Evolutionary conservation across 2,888 invertebrate genomes (phyloP).

Genomic region (Ectemnius continuus): DNA sequence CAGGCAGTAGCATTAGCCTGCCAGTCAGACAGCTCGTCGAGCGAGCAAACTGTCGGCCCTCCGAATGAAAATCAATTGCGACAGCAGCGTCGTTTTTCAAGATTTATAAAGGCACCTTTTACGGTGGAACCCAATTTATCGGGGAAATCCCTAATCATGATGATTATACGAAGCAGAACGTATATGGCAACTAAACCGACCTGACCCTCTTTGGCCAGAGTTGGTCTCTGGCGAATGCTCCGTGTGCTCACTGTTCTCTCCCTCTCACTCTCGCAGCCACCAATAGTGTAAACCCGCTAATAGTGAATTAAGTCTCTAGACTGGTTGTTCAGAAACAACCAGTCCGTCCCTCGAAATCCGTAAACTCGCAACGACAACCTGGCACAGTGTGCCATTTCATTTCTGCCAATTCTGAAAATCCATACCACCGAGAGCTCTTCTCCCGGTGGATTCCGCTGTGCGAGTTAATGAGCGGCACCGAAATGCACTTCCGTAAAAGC

Average conservation of each 20-base stretch:
- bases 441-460: conserved; percentile 29
- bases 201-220: conserved; percentile 30
- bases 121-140: conserved; percentile 36
- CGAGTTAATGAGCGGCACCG: conserved; percentile 45
- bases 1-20: not conserved
- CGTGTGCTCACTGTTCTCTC: not conserved
- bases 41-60: not conserved
- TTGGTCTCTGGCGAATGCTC: conserved; percentile 30
- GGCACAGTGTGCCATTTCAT: conserved; percentile 41
- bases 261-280: conserved; percentile 18
- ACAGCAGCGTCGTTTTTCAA: conserved; percentile 7
- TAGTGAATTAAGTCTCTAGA: conserved; percentile 29
- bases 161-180: conserved; percentile 42
- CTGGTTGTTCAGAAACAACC: conserved; percentile 19
- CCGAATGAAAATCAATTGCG: conserved; percentile 33
- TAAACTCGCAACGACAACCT: conserved; percentile 1
- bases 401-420: conserved; percentile 46
- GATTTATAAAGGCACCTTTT: conserved; percentile 40
- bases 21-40: not conserved
- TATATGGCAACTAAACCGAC: conserved; percentile 34
- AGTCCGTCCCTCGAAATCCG: not conserved
- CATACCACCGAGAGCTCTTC: conserved; percentile 57
- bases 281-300: conserved; percentile 33
- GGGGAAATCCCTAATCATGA: conserved; percentile 42
- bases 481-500: conserved; percentile 49